Base-by-base conservation (phyloP, 30 jellyfish, hydroid and myxozoan species). In the Hydra vulgaris region DNA sequence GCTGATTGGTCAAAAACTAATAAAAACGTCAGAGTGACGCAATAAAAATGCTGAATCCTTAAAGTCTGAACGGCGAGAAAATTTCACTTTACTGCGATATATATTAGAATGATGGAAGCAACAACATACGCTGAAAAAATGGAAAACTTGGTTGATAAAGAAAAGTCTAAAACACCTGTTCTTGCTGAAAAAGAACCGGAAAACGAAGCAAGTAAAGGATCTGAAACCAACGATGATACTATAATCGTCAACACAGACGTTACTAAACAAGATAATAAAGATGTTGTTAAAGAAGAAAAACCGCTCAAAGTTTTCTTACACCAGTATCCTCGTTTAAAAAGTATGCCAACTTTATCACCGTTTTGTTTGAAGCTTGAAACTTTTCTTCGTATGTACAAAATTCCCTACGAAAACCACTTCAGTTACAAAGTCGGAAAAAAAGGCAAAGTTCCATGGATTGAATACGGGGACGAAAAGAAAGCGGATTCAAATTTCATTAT, bases 401-500 rank as follows among this genome's bases (percentile, higher is more conserved):
- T 91, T 52, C 97, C 97, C 25, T 91, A 84, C 88, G 94, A 81
- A 66, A 91, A 85, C 73, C 92, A 81, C 54, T 91, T 86, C 76
- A 78, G 96, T 16, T 86, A 55, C 26, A 91, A 91, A 78, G 90
- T 82, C 17, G 95, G 95, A 23, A 91, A 91, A 90, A 91, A 91
- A 66, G 97, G 97, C 0, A 86, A 86, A 72, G 77, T 91, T 89
- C 97, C 97, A 0, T 91, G 97, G 97, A 85, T 91, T 76, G 97
- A 91, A 68, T 91, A 91, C 86, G 81, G 86, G 82, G 97, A 95
- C 18, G 97, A 91, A 84, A 86, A 83, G 69, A 79, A 82, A 24
- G 80, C 96, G 7, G 97, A 91, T 91, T 91, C 97, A 12, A 91
- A 78, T 73, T 86, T 91, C 70, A 81, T 82, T 15, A 81, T 86